A percentile compares a stretch with the other conserved stretches of the same genome.
phyloP scores from a whole-genome alignment of 2,797 vertebrate species.

The Dermochelys coriacea region DNA sequence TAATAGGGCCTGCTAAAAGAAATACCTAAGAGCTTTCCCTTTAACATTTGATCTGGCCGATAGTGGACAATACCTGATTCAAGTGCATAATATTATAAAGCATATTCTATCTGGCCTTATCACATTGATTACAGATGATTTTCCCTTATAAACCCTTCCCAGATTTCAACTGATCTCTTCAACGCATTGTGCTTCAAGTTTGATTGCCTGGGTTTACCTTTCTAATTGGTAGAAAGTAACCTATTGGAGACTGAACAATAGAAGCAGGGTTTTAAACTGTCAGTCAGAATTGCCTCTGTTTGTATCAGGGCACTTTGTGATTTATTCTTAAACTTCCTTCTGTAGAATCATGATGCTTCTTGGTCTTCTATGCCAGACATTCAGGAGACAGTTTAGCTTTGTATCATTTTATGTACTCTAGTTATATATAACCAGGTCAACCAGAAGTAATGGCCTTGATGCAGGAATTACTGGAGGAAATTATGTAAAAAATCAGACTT shows the following conservation, averaged over 20 bases:
- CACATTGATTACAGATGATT: not conserved
- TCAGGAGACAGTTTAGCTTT: not conserved
- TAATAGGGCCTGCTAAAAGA: not conserved
- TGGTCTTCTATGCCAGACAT: not conserved
- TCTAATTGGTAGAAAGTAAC: not conserved
- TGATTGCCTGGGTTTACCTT: not conserved
- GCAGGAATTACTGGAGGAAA: not conserved
- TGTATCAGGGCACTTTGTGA: not conserved
- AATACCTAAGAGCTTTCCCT: not conserved
- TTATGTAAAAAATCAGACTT: not conserved
- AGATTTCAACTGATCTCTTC: not conserved
- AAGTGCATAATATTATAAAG: not conserved
- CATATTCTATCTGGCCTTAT: not conserved
- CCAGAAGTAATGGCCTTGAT: not conserved
- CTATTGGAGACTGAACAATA: not conserved
- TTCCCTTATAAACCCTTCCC: conserved; percentile 6
- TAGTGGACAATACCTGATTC: not conserved
- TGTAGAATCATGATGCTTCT: not conserved
- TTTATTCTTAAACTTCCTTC: not conserved
- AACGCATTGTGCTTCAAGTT: not conserved
- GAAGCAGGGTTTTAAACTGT: not conserved
- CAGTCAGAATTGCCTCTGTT: not conserved
- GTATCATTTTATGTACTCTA: not conserved
- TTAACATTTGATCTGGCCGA: not conserved
- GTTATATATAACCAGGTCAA: not conserved